Evolutionary conservation across 2,888 invertebrate species (phyloP).

Genomic region (Amphipoea lucens): DNA sequence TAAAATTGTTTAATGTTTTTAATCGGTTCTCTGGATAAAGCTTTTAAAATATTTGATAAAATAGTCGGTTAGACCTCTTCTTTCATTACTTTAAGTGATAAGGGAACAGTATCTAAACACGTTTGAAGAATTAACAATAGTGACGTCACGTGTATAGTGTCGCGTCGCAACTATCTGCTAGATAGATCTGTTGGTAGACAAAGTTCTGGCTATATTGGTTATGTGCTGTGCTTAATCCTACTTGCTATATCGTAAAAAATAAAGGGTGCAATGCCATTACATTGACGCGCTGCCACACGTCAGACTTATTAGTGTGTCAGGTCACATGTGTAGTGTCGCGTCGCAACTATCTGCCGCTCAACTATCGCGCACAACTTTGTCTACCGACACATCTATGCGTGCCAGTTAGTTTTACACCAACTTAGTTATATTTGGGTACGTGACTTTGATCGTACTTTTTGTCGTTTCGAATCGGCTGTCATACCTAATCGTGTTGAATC

Average conservation of each 20-base stretch:
- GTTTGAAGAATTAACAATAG: not conserved
- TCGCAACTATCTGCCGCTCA: constrained; percentile 55
- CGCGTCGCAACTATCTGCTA: constrained; percentile 50
- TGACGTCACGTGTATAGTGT: constrained; percentile 46
- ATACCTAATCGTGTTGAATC: no score
- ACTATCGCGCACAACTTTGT: constrained; percentile 52
- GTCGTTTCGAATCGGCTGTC: not conserved
- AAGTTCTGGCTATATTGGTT: no score
- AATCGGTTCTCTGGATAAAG: not conserved
- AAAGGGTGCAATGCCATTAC: constrained; percentile 1
- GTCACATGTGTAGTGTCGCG: constrained; percentile 57
- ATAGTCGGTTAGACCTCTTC: not conserved
- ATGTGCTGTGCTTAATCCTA: no score
- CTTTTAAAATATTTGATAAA: not conserved
- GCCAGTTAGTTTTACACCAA: constrained; percentile 11
- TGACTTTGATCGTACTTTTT: constrained; percentile 23
- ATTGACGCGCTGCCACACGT: constrained; percentile 1
- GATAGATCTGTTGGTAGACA: no score
- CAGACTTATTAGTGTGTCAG: constrained; percentile 46
- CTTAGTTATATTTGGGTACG: constrained; percentile 28
- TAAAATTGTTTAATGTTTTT: constrained; percentile 5
- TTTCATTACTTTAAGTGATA: not conserved
- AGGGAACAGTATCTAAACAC: not conserved
- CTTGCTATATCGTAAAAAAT: not conserved
- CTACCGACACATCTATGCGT: constrained; percentile 21